These are phyloP conservation scores for Cladopsammia gracilis DNA, from an alignment of 64 coral and sea anemone species.

Conservation along the genomic window DNA sequence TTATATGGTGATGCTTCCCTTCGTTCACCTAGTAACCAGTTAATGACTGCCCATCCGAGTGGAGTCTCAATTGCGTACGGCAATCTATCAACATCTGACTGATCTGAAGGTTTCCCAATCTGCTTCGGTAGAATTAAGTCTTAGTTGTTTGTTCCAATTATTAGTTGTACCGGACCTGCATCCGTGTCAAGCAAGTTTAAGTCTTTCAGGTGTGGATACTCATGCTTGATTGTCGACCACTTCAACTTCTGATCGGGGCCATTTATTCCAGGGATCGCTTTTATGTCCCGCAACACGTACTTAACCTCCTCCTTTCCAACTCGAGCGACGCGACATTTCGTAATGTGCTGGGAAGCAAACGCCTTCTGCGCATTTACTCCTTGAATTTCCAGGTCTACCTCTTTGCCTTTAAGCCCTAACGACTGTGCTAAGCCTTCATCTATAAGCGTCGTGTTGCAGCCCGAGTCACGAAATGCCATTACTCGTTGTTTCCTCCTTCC, in stretches of 20 bases:
- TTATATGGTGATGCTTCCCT: too few species aligned
- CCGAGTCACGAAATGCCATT: too few species aligned
- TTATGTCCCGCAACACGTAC: neutral
- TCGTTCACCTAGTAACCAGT: neutral
- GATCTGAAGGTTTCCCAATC: too few species aligned
- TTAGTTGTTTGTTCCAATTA: slow-evolving; percentile 20
- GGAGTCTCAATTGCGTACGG: too few species aligned
- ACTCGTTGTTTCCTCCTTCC: too few species aligned
- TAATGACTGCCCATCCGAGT: neutral
- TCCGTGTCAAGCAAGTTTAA: slow-evolving; percentile 18
- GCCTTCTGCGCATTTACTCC: too few species aligned
- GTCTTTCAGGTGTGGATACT: neutral
- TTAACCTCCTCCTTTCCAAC: neutral
- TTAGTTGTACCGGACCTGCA: slow-evolving; percentile 1
- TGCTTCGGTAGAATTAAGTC: slow-evolving; percentile 15
- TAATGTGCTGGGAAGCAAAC: too few species aligned
- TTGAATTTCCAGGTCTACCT: too few species aligned
- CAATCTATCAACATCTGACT: too few species aligned
- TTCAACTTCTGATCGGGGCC: slow-evolving; percentile 6
- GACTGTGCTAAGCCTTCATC: too few species aligned
- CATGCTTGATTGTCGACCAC: neutral
- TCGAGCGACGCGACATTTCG: neutral
- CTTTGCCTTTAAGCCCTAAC: too few species aligned
- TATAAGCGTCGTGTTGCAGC: too few species aligned
- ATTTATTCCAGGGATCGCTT: neutral